These are phyloP conservation scores for Ptilorrhoa leucosticta DNA, from an alignment of 2,113 vertebrate species.

Conservation along the genomic window DNA sequence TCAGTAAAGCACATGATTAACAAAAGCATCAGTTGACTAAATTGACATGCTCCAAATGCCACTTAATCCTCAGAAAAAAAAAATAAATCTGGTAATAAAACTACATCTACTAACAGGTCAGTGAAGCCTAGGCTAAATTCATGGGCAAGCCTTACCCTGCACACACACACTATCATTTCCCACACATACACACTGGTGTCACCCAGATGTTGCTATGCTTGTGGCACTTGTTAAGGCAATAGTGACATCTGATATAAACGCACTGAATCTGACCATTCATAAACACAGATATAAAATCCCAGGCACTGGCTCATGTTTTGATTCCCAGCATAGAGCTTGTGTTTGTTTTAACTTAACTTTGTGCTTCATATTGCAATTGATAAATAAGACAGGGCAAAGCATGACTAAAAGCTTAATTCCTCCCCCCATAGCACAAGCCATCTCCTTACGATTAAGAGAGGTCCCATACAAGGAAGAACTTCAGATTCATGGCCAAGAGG, in stretches of 20 bases:
- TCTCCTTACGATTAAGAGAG: not conserved
- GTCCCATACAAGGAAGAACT: not conserved
- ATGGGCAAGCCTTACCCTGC: not conserved
- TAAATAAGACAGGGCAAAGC: not conserved
- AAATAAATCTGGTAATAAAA: constrained; percentile 2
- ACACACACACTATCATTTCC: not conserved
- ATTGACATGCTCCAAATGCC: not conserved
- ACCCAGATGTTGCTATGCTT: not conserved
- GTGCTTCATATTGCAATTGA: not conserved
- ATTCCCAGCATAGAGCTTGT: not conserved
- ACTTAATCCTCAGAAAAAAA: not conserved
- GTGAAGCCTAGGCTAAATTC: not conserved
- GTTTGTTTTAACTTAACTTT: not conserved
- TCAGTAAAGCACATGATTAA: not conserved
- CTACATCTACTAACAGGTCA: not conserved
- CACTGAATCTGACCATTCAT: not conserved
- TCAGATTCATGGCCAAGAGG: not conserved
- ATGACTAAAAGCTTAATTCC: not conserved
- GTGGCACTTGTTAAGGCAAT: not conserved
- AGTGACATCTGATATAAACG: not conserved
- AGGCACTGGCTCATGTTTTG: not conserved
- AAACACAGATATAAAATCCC: not conserved
- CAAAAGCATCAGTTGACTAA: not conserved
- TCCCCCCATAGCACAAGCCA: not conserved
- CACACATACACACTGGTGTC: not conserved